Conservation (phyloP, 1,140 invertebrate genomes). For the Gryon sp. region DNA sequence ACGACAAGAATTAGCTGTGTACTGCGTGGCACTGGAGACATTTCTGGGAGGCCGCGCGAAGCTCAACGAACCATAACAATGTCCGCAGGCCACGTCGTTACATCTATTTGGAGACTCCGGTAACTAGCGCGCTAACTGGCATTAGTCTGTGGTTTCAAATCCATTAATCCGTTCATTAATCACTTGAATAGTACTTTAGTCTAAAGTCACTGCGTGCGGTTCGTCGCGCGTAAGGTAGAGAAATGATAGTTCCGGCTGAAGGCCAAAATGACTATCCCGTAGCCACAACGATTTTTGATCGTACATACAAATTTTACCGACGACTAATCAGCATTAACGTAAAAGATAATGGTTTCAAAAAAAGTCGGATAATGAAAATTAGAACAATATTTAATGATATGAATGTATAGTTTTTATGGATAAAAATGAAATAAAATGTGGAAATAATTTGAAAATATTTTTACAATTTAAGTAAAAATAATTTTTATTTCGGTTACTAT, state of each 20-base stretch:
- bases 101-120: constrained; percentile 61
- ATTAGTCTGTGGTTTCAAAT: constrained; percentile 74
- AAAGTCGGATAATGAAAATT: too few relatives aligned
- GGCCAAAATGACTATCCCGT: constrained; percentile 27
- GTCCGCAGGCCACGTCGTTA: constrained; percentile 62
- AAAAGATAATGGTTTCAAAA: too few relatives aligned
- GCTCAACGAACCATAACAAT: constrained; percentile 59
- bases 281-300: constrained; percentile 2
- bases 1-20: constrained; percentile 54
- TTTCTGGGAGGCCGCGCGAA: constrained; percentile 35
- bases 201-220: constrained; percentile 59
- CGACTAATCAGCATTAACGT: too few relatives aligned
- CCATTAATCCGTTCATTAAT: constrained; percentile 75
- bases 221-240: constrained; percentile 45
- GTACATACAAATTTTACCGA: background rate
- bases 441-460: too few relatives aligned
- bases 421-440: too few relatives aligned
- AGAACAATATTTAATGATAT: too few relatives aligned
- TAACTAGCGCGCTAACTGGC: constrained; percentile 69
- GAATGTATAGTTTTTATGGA: too few relatives aligned
- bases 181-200: constrained; percentile 60
- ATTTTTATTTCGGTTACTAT: too few relatives aligned
- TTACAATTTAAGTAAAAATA: too few relatives aligned
- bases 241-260: constrained; percentile 45
- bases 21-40: constrained; percentile 37